These are phyloP conservation scores for Drosophila kuntzei DNA, from an alignment of 2,888 invertebrate genomes.

Conservation along the genomic window DNA sequence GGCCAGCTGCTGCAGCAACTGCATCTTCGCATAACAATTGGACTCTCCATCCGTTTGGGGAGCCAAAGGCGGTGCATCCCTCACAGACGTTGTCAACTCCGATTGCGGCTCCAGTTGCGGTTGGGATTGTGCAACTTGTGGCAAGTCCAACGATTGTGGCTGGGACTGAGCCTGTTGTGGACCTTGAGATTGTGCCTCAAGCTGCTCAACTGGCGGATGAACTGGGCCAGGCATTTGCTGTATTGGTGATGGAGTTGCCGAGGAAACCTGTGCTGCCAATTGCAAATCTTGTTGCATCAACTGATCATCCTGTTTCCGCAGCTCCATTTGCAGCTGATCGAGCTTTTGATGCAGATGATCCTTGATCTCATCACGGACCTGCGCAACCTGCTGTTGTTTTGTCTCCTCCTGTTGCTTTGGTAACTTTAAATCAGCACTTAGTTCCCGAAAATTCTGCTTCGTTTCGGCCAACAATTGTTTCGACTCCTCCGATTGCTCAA, in stretches of 20 bases:
- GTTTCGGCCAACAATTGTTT: conserved; percentile 4
- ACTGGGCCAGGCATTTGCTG: conserved; percentile 18
- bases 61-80: conserved; percentile 1
- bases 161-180: not conserved
- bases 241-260: not conserved
- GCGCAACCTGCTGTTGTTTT: not conserved
- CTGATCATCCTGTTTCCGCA: conserved; percentile 29
- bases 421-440: not conserved
- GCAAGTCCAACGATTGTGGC: not conserved
- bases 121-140: conserved; percentile 1
- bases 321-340: conserved; percentile 32
- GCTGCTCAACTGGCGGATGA: conserved; percentile 1
- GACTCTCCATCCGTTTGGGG: conserved; percentile 15
- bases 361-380: conserved; percentile 1
- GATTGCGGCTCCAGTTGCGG: conserved; percentile 1
- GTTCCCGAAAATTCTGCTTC: conserved; percentile 4
- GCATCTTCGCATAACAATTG: conserved; percentile 34
- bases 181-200: not conserved
- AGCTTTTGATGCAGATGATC: conserved; percentile 23
- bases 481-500: not conserved
- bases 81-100: not conserved
- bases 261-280: conserved; percentile 18
- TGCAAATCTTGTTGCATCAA: conserved; percentile 24
- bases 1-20: conserved; percentile 55
- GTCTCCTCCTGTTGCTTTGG: not conserved